Conservation (phyloP, 1,140 invertebrate genomes). For the Lordiphosa mommai region DNA sequence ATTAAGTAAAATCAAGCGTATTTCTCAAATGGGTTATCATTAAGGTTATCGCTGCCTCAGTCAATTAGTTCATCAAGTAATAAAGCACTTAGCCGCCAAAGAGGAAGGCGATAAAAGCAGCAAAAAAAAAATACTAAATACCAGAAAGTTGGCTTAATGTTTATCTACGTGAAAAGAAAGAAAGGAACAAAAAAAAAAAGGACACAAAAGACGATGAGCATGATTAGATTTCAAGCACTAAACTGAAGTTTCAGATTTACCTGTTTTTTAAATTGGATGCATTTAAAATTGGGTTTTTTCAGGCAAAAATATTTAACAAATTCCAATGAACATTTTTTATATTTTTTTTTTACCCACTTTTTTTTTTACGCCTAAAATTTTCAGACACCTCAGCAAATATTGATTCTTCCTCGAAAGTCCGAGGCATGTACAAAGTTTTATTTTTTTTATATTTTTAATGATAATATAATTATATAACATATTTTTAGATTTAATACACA, state of each 20-base stretch:
- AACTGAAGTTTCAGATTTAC: not conserved
- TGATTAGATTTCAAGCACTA: not conserved
- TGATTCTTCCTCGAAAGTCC: too few species aligned
- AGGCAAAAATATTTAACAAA: too few species aligned
- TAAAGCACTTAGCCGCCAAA: conserved; percentile 11
- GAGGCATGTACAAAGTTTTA: too few species aligned
- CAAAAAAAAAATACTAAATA: conserved; percentile 1
- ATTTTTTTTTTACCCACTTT: too few species aligned
- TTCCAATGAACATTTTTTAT: too few species aligned
- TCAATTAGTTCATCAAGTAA: conserved; percentile 21
- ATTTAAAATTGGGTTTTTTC: too few species aligned
- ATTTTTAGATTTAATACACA: too few species aligned
- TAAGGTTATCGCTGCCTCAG: conserved; percentile 15
- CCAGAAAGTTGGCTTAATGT: conserved; percentile 17
- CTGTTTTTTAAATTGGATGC: too few species aligned
- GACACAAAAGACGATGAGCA: not conserved
- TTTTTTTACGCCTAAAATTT: too few species aligned
- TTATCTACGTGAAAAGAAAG: conserved; percentile 3
- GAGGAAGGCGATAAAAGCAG: not conserved
- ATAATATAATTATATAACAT: too few species aligned
- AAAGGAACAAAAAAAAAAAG: conserved; percentile 1
- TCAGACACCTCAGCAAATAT: too few species aligned
- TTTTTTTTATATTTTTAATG: too few species aligned
- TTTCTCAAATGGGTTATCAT: conserved; percentile 18
- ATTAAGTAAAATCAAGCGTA: conserved; percentile 10